Conservation (phyloP, 2,797 vertebrate species). For the Geotrypetes seraphini region DNA sequence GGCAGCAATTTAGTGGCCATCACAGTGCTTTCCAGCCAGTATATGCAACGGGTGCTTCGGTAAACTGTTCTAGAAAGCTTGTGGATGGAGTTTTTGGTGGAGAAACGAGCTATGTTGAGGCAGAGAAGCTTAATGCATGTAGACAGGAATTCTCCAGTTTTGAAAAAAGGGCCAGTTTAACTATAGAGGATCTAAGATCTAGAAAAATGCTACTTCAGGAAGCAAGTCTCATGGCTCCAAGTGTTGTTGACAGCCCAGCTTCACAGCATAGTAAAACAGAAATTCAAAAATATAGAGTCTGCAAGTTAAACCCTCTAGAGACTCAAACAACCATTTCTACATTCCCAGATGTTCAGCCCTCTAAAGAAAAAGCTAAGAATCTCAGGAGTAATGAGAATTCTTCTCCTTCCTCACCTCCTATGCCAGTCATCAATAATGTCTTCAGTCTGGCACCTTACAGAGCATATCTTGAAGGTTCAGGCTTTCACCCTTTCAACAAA, state of each 20-base stretch:
- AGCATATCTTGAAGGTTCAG: conserved; percentile 44
- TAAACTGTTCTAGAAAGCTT: rapidly evolving
- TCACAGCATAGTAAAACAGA: background rate
- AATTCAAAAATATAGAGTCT: background rate
- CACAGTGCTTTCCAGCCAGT: conserved; percentile 30
- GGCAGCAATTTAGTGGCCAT: conserved; percentile 3
- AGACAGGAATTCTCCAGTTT: background rate
- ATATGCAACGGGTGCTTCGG: background rate
- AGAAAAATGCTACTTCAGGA: background rate
- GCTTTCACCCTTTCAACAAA: background rate
- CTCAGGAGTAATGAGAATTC: rapidly evolving
- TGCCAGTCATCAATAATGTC: conserved; percentile 86
- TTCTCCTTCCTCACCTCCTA: conserved; percentile 57
- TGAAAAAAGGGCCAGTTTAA: background rate
- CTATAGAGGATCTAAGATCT: conserved; percentile 8
- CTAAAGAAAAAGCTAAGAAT: background rate
- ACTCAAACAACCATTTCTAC: rapidly evolving
- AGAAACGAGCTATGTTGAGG: background rate
- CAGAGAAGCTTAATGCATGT: background rate
- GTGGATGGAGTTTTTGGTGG: rapidly evolving
- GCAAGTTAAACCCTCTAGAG: too few species aligned
- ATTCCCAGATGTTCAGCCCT: rapidly evolving
- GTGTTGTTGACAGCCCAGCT: conserved; percentile 14
- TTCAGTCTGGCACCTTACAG: conserved; percentile 85
- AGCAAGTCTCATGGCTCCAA: background rate